These are phyloP conservation scores for Leptoclinus maculatus DNA, from an alignment of 2,797 vertebrate species.

Conservation along the genomic window DNA sequence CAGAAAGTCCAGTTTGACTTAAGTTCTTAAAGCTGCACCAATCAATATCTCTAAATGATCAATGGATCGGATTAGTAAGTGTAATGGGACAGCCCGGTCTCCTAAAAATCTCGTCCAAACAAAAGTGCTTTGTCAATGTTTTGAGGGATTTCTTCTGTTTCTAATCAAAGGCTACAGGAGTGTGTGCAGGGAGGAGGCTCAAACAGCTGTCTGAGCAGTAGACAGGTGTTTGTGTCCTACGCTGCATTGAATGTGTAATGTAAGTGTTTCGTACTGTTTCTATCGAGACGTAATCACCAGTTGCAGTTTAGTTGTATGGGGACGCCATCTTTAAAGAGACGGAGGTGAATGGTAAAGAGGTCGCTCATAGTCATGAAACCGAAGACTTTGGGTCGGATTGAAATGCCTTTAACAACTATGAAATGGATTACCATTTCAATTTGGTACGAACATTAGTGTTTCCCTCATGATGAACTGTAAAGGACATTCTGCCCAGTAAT, in stretches of 20 bases:
- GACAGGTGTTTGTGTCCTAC: too few species aligned
- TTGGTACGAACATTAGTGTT: neutral
- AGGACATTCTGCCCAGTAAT: neutral
- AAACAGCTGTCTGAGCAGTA: too few species aligned
- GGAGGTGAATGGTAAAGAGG: neutral
- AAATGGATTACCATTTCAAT: too few species aligned
- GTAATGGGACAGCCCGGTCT: neutral
- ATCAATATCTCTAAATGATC: neutral
- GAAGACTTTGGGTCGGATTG: too few species aligned
- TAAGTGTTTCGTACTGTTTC: too few species aligned
- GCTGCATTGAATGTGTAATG: too few species aligned
- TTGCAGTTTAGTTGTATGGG: too few species aligned
- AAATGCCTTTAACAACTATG: too few species aligned
- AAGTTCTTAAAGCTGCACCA: neutral
- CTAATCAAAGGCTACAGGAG: neutral
- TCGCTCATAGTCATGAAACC: neutral
- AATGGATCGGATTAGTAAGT: neutral
- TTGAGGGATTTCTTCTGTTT: neutral
- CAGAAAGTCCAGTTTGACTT: neutral
- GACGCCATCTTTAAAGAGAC: too few species aligned
- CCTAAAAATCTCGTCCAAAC: neutral
- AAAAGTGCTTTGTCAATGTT: neutral
- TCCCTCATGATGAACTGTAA: too few species aligned
- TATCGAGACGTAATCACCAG: too few species aligned
- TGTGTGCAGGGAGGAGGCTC: neutral